These are phyloP conservation scores for Schizopygopsis malacanthus DNA, from an alignment of 2,797 vertebrate species.

Conservation along the genomic window DNA sequence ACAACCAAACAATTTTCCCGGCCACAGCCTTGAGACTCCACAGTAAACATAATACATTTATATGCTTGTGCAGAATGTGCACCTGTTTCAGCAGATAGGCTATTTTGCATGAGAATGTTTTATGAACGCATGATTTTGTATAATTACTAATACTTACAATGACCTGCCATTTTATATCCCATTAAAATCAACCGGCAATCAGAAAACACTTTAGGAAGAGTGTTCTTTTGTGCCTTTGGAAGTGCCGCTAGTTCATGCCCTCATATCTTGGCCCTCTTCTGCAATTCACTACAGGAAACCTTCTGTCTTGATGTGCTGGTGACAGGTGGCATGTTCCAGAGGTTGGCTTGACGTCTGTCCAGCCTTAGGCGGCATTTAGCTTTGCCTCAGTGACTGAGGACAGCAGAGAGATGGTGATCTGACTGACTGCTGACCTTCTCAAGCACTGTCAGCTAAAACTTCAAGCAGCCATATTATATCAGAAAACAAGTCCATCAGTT, in stretches of 20 bases:
- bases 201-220: neutral
- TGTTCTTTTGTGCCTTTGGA: neutral
- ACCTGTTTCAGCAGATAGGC: neutral
- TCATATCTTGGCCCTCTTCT: slow-evolving; percentile 24
- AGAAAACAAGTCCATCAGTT: too few relatives aligned
- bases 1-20: neutral
- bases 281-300: slow-evolving; percentile 40
- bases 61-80: neutral
- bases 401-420: slow-evolving; percentile 48
- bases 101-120: neutral
- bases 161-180: neutral
- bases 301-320: slow-evolving; percentile 51
- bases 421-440: slow-evolving; percentile 60
- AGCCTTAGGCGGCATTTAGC: slow-evolving; percentile 56
- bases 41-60: neutral
- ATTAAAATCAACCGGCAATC: slow-evolving; percentile 14
- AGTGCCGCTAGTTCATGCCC: slow-evolving; percentile 8
- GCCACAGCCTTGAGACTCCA: neutral
- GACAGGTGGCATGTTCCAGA: slow-evolving; percentile 60
- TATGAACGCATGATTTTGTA: neutral
- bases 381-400: slow-evolving; percentile 54
- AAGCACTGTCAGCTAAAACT: slow-evolving; percentile 52
- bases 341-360: slow-evolving; percentile 60
- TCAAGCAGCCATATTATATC: neutral
- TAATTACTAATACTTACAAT: neutral